phyloP scores from a whole-genome alignment of 2,888 invertebrate species.

The Dicyrtoma fusca region DNA sequence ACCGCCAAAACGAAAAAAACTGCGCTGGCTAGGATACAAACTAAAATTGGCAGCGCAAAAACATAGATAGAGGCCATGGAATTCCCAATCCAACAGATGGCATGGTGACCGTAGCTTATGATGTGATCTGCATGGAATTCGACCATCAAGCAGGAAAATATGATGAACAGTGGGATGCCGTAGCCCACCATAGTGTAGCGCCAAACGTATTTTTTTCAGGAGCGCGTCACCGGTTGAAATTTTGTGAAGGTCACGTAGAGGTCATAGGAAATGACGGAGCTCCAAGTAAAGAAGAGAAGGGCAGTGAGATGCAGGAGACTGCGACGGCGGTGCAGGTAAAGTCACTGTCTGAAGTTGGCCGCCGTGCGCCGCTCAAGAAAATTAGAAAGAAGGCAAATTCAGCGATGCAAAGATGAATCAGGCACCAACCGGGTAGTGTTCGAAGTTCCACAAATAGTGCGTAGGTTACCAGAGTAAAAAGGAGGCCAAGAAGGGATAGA shows the following conservation, averaged over 20 bases:
- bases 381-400: slow-evolving; percentile 26
- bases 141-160: slow-evolving; percentile 17
- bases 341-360: not conserved
- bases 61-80: slow-evolving; percentile 12
- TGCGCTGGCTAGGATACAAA: slow-evolving; percentile 3
- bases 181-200: slow-evolving; percentile 24
- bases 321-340: slow-evolving; percentile 2
- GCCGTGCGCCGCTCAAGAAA: slow-evolving; percentile 9
- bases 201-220: slow-evolving; percentile 30
- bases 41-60: slow-evolving; percentile 27
- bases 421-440: slow-evolving; percentile 31
- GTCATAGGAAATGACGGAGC: slow-evolving; percentile 29
- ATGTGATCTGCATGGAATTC: slow-evolving; percentile 14
- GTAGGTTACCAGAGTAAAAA: slow-evolving; percentile 3
- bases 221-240: slow-evolving; percentile 27
- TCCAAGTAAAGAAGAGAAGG: slow-evolving; percentile 28
- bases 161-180: slow-evolving; percentile 8
- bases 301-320: slow-evolving; percentile 16
- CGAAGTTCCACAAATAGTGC: slow-evolving; percentile 17
- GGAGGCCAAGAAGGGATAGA: slow-evolving; percentile 18
- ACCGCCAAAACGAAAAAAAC: slow-evolving; percentile 19
- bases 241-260: slow-evolving; percentile 22
- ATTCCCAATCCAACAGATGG: slow-evolving; percentile 30
- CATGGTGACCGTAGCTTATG: slow-evolving; percentile 12
- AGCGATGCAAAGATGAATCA: slow-evolving; percentile 26